Conservation (phyloP, 2,797 vertebrate species). For the Arrhamphus sclerolepis region DNA sequence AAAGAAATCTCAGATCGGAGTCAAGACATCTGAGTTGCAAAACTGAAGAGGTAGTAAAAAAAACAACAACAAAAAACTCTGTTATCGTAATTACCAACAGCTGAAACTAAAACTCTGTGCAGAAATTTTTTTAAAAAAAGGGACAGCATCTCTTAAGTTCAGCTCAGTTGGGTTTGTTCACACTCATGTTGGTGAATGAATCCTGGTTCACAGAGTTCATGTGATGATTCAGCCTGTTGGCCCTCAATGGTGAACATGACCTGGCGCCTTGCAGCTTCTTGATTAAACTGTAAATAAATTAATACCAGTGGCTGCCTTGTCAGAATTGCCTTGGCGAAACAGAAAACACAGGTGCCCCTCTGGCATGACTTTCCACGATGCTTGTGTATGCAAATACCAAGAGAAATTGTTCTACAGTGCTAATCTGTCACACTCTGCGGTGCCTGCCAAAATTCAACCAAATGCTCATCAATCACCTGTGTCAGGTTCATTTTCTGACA, state of each 20-base stretch:
- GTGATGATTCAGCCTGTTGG: slow-evolving; percentile 29
- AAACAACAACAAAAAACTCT: too few relatives aligned
- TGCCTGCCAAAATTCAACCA: slow-evolving; percentile 34
- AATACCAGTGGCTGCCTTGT: slow-evolving; percentile 18
- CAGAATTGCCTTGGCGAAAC: slow-evolving; percentile 8
- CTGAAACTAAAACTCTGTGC: not conserved
- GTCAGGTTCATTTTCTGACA: not conserved
- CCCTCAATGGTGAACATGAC: slow-evolving; percentile 11
- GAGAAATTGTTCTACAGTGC: slow-evolving; percentile 29
- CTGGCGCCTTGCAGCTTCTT: slow-evolving; percentile 39
- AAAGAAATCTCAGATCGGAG: too few relatives aligned
- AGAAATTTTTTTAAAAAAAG: slow-evolving; percentile 1
- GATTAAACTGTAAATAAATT: slow-evolving; percentile 40
- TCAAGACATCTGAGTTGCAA: too few relatives aligned
- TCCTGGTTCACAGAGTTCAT: slow-evolving; percentile 35
- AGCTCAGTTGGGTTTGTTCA: slow-evolving; percentile 16
- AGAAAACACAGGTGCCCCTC: slow-evolving; percentile 48
- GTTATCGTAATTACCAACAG: not conserved
- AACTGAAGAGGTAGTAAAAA: too few relatives aligned
- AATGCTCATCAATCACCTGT: slow-evolving; percentile 52
- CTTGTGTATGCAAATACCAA: slow-evolving; percentile 5
- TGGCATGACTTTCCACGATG: slow-evolving; percentile 27
- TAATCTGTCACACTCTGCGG: slow-evolving; percentile 55
- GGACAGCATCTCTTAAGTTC: not conserved
- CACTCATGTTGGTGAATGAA: slow-evolving; percentile 45